A percentile compares a stretch with the other conserved stretches of the same genome.
These are phyloP conservation scores for Campoplex nolae DNA, from an alignment of 2,888 invertebrate genomes.

Conservation along the genomic window DNA sequence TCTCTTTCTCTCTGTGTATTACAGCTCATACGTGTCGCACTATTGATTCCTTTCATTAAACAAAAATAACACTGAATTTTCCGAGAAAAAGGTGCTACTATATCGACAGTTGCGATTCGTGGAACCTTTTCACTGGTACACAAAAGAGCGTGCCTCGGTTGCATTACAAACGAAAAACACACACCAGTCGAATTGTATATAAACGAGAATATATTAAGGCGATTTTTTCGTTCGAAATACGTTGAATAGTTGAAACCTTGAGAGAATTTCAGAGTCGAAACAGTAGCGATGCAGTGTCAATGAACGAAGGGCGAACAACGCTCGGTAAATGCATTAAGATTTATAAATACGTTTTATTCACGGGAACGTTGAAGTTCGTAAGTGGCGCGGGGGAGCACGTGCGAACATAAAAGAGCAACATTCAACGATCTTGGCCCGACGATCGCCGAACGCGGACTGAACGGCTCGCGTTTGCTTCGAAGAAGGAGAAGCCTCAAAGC, in stretches of 20 bases:
- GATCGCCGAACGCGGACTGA: constrained; percentile 69
- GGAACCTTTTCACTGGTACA: neutral
- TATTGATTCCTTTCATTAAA: neutral
- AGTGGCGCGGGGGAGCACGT: constrained; percentile 41
- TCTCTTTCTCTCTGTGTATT: neutral
- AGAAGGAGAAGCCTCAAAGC: constrained; percentile 51
- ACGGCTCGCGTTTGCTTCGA: constrained; percentile 49
- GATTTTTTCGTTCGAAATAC: neutral
- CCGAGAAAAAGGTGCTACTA: neutral
- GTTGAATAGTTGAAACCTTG: neutral
- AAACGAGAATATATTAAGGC: neutral
- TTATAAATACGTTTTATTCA: neutral
- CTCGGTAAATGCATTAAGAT: neutral
- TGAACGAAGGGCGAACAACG: neutral
- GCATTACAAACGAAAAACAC: neutral
- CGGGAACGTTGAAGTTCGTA: neutral
- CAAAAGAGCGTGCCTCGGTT: neutral
- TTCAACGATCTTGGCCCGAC: constrained; percentile 59
- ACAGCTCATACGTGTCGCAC: neutral
- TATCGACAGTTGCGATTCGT: neutral
- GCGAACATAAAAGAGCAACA: constrained; percentile 8
- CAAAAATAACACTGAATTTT: neutral
- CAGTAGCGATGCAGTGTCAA: neutral
- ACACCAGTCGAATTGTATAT: neutral
- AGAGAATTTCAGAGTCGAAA: neutral